Percentiles rank a stretch among this genome's conserved stretches.
Evolutionary conservation across 2,888 invertebrate species (phyloP).

Genomic region (Acronicta leporina): DNA sequence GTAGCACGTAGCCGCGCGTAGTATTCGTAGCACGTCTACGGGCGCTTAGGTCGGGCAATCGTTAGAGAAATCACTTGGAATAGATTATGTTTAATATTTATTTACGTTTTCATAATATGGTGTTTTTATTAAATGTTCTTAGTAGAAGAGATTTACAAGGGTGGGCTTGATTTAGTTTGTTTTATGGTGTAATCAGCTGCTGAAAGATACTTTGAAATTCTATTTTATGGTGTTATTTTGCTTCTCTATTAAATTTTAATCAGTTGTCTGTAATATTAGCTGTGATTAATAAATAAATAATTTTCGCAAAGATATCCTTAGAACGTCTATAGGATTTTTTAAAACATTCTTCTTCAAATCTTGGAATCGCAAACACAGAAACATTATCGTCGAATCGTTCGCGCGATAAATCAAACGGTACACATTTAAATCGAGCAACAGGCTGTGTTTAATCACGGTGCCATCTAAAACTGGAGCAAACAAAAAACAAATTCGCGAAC

Average conservation of each 20-base stretch:
- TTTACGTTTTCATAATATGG: constrained; percentile 47
- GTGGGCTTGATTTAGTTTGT: neutral
- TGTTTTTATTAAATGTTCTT: constrained; percentile 22
- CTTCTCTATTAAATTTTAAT: too few relatives aligned
- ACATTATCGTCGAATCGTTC: constrained; percentile 37
- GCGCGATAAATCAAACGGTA: constrained; percentile 43
- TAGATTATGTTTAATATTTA: constrained; percentile 67
- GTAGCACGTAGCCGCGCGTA: constrained; percentile 63
- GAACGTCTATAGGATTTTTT: too few relatives aligned
- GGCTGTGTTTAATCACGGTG: constrained; percentile 57
- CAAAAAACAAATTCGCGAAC: constrained; percentile 55
- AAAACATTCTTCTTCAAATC: constrained; percentile 7
- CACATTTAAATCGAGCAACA: constrained; percentile 60
- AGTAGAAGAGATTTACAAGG: neutral
- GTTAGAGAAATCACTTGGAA: constrained; percentile 59
- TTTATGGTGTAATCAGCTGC: constrained; percentile 2
- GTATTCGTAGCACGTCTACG: constrained; percentile 83
- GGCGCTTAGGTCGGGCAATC: constrained; percentile 67
- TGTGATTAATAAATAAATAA: too few relatives aligned
- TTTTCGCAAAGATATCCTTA: too few relatives aligned
- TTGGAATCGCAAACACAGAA: constrained; percentile 22
- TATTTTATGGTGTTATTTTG: too few relatives aligned
- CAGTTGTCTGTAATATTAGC: too few relatives aligned
- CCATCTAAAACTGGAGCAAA: constrained; percentile 49
- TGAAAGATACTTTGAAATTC: neutral